These are phyloP conservation scores for Aurelia aurita DNA, from an alignment of 30 jellyfish, hydroid and myxozoan genomes.

Conservation along the genomic window DNA sequence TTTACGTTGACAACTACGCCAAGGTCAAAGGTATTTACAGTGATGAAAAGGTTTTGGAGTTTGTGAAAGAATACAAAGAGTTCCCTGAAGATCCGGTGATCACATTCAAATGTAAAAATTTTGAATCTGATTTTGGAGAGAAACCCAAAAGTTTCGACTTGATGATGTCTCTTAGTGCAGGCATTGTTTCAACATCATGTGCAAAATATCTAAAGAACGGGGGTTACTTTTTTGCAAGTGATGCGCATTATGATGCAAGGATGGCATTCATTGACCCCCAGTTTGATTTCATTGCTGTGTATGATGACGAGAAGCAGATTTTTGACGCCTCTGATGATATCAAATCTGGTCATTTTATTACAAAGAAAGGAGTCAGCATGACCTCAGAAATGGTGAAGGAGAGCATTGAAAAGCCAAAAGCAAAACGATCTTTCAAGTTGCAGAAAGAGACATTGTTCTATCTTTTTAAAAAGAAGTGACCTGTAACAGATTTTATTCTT, in stretches of 20 bases:
- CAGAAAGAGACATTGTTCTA: constrained; percentile 85
- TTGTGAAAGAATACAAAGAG: constrained; percentile 70
- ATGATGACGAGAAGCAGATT: constrained; percentile 27
- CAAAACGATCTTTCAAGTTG: constrained; percentile 82
- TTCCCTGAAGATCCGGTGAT: constrained; percentile 56
- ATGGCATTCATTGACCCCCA: constrained; percentile 67
- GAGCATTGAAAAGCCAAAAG: constrained; percentile 83
- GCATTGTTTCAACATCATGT: constrained; percentile 78
- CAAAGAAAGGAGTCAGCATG: constrained; percentile 57
- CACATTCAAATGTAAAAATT: constrained; percentile 71
- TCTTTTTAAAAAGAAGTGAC: constrained; percentile 63
- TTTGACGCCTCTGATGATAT: constrained; percentile 46
- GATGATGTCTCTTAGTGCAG: constrained; percentile 81
- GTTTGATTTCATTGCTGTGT: constrained; percentile 58
- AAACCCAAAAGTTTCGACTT: constrained; percentile 68
- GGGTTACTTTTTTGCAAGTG: constrained; percentile 81
- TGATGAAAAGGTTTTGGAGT: constrained; percentile 65
- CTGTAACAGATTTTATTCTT: no score
- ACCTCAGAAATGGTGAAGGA: constrained; percentile 83
- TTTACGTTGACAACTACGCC: constrained; percentile 66
- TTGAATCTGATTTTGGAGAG: constrained; percentile 75
- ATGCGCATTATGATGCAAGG: constrained; percentile 93
- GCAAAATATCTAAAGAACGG: constrained; percentile 71
- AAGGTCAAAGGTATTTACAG: constrained; percentile 48
- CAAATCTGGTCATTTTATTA: constrained; percentile 63